Evolutionary conservation across 2,797 vertebrate species (phyloP).

Genomic region (Diceros bicornis): DNA sequence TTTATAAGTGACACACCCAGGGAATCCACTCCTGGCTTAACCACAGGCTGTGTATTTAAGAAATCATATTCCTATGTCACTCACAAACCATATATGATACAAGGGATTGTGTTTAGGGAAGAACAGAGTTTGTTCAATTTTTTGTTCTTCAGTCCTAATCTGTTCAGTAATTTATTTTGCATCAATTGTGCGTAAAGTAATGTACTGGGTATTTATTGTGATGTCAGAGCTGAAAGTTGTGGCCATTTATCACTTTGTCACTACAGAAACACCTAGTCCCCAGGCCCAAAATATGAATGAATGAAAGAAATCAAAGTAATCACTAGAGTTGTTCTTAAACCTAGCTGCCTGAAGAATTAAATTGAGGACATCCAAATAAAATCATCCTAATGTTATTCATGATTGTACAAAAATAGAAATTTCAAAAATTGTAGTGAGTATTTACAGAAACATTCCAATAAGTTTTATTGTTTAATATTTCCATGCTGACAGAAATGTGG

Average conservation of each 20-base stretch:
- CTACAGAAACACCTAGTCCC: neutral
- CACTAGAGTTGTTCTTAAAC: conserved; percentile 19
- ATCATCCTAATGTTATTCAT: neutral
- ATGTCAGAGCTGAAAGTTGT: neutral
- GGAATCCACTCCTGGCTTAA: neutral
- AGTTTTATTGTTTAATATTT: neutral
- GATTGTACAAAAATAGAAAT: neutral
- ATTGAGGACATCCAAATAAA: conserved; percentile 10
- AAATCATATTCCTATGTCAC: neutral
- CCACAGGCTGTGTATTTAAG: neutral
- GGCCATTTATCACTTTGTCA: neutral
- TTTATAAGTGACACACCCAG: neutral
- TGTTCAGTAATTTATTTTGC: neutral
- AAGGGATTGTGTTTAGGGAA: neutral
- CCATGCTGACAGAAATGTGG: neutral
- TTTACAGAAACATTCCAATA: neutral
- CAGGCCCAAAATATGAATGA: neutral
- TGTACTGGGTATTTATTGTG: neutral
- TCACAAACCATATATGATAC: neutral
- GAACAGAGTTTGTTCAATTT: neutral
- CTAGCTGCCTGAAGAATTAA: neutral
- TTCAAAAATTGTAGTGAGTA: neutral
- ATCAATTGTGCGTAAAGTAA: neutral
- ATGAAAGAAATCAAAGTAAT: neutral
- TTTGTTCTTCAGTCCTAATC: neutral